Evolutionary conservation across 1,140 invertebrate species (phyloP).

Genomic region (Drosophila sulfurigaster): DNA sequence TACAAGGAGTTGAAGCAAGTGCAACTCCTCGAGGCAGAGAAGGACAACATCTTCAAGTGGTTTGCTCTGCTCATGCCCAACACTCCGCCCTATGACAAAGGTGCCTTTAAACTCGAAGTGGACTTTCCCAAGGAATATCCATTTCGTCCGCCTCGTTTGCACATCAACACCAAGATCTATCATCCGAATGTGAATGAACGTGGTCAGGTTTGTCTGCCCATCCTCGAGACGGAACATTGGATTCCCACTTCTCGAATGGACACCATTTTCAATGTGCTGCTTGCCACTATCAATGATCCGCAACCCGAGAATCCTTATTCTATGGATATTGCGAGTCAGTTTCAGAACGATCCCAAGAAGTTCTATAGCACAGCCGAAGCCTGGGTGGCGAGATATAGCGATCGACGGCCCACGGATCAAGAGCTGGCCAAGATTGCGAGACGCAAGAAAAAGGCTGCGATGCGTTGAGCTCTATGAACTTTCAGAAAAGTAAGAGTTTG

Average conservation of each 20-base stretch:
- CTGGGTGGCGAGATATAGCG: slow-evolving; percentile 98
- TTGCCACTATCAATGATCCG: slow-evolving; percentile 98
- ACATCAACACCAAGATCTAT: slow-evolving; percentile 99
- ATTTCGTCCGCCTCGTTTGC: slow-evolving; percentile 99
- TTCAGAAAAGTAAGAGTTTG: too few species aligned
- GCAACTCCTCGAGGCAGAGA: slow-evolving; percentile 95
- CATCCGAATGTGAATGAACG: slow-evolving; percentile 99
- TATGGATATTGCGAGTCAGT: slow-evolving; percentile 98
- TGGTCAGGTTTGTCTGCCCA: slow-evolving; percentile 98
- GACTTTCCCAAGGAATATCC: slow-evolving; percentile 99
- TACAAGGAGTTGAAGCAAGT: slow-evolving; percentile 92
- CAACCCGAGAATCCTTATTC: slow-evolving; percentile 98
- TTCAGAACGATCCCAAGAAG: slow-evolving; percentile 96
- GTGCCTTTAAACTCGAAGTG: slow-evolving; percentile 98
- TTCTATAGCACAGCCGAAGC: slow-evolving; percentile 99
- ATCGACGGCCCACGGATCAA: slow-evolving; percentile 93
- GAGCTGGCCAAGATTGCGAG: slow-evolving; percentile 46
- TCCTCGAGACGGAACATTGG: slow-evolving; percentile 99
- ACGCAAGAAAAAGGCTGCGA: slow-evolving; percentile 38
- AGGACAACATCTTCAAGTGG: slow-evolving; percentile 97
- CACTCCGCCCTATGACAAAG: slow-evolving; percentile 98
- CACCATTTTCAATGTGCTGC: slow-evolving; percentile 98
- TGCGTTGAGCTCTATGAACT: neutral
- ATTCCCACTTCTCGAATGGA: slow-evolving; percentile 99
- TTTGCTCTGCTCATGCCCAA: slow-evolving; percentile 96